Evolutionary conservation across 2,888 invertebrate genomes (phyloP).

Genomic region (Saturnia japonica): DNA sequence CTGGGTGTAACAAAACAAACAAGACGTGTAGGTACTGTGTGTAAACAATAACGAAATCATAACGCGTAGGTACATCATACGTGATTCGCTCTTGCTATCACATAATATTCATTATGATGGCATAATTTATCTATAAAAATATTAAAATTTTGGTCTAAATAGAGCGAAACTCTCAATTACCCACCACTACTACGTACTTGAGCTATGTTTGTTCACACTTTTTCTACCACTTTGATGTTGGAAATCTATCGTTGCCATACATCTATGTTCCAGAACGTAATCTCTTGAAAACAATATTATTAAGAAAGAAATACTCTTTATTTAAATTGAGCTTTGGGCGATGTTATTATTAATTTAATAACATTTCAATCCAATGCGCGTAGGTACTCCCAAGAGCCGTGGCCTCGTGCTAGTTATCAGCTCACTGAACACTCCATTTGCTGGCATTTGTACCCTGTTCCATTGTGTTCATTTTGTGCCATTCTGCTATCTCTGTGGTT

Average conservation of each 20-base stretch:
- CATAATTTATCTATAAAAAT: background rate
- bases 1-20: background rate
- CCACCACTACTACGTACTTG: no score
- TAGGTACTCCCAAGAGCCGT: background rate
- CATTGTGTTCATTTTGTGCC: background rate
- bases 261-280: no score
- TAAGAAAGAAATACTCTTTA: background rate
- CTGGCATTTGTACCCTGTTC: background rate
- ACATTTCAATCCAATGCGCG: background rate
- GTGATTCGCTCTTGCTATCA: background rate
- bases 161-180: no score
- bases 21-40: background rate
- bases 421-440: background rate
- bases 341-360: background rate
- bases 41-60: background rate
- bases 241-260: no score
- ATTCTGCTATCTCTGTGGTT: background rate
- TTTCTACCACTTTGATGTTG: no score
- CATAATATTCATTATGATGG: background rate
- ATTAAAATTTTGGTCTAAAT: background rate
- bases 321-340: background rate
- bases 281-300: background rate
- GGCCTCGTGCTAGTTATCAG: background rate
- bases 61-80: background rate
- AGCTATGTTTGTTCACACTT: no score